Evolutionary conservation across 2,113 vertebrate species (phyloP).

Genomic region (Python bivittatus): DNA sequence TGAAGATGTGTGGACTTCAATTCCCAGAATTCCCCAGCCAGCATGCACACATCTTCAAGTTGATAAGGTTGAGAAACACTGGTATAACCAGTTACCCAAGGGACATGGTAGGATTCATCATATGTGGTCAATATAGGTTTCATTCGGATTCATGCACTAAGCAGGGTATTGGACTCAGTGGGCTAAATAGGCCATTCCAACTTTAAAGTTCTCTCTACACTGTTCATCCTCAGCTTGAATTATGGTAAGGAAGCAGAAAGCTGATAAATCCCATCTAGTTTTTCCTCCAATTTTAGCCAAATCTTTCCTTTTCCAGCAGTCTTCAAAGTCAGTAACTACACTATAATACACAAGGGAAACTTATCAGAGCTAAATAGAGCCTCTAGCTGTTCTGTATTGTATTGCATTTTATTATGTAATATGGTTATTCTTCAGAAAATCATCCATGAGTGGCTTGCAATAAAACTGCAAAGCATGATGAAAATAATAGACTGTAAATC

Average conservation of each 20-base stretch:
- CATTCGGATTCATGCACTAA: not conserved
- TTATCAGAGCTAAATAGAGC: not conserved
- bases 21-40: too few species aligned
- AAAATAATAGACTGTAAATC: not conserved
- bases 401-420: not conserved
- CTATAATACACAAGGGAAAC: too few species aligned
- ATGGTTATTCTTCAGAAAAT: not conserved
- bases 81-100: not conserved
- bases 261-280: not conserved
- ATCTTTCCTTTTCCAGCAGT: too few species aligned
- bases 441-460: not conserved
- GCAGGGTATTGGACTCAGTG: not conserved
- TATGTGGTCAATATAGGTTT: not conserved
- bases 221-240: not conserved
- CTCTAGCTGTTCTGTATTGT: not conserved
- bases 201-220: not conserved
- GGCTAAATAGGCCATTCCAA: not conserved
- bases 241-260: not conserved
- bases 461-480: not conserved
- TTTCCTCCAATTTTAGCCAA: not conserved
- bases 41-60: too few species aligned
- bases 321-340: not conserved
- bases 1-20: too few species aligned
- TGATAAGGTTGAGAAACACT: too few species aligned
- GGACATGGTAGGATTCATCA: not conserved